Percentiles rank a stretch among this genome's conserved stretches.
Evolutionary conservation across 2,113 vertebrate species (phyloP).

Genomic region (Glaucomys volans): DNA sequence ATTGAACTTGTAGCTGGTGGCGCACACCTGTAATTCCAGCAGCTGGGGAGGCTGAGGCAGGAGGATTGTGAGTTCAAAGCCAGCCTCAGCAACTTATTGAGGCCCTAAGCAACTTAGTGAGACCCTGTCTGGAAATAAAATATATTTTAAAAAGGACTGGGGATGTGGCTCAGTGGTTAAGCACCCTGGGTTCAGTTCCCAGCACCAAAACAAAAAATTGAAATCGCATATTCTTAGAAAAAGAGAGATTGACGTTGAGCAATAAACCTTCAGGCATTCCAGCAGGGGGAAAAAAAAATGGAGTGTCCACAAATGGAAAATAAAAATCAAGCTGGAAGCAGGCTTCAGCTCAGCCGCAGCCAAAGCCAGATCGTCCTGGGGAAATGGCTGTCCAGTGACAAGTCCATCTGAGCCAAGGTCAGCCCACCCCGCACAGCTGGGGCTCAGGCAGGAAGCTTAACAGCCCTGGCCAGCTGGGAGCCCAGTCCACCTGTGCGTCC

Average conservation of each 20-base stretch:
- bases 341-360: not conserved
- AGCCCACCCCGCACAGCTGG: not conserved
- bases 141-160: too few relatives aligned
- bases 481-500: too few relatives aligned
- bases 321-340: not conserved
- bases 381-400: not conserved
- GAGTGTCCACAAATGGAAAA: not conserved
- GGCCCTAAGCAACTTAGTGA: too few relatives aligned
- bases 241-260: not conserved
- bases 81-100: too few relatives aligned
- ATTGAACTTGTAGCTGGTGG: not conserved
- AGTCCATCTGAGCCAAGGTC: not conserved
- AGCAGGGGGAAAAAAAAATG: not conserved
- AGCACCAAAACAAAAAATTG: too few relatives aligned
- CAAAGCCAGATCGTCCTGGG: not conserved
- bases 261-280: not conserved
- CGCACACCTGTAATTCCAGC: too few relatives aligned
- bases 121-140: too few relatives aligned
- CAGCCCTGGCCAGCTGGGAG: too few relatives aligned
- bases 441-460: not conserved
- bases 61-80: too few relatives aligned
- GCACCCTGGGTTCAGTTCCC: too few relatives aligned
- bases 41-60: too few relatives aligned
- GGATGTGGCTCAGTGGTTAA: too few relatives aligned
- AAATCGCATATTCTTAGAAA: slow-evolving; percentile 12